Conservation (phyloP, 2,797 vertebrate species). For the Sebastes taczanowskii region DNA sequence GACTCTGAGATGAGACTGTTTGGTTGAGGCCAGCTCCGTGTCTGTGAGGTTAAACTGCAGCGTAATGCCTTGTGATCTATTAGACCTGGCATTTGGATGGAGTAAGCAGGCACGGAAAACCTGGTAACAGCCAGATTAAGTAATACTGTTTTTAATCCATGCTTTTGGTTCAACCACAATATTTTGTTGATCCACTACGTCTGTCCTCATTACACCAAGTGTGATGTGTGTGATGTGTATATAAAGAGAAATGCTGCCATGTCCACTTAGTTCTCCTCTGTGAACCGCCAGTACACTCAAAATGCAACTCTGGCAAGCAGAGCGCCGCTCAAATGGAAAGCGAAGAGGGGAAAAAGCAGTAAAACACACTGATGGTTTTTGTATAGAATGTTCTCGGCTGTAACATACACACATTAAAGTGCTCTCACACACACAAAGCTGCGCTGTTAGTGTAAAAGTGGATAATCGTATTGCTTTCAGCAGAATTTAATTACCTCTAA, state of each 20-base stretch:
- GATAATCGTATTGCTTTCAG: slow-evolving; percentile 53
- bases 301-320: slow-evolving; percentile 42
- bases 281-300: slow-evolving; percentile 35
- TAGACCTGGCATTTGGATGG: slow-evolving; percentile 36
- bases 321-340: slow-evolving; percentile 25
- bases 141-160: slow-evolving; percentile 60
- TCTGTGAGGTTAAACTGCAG: slow-evolving; percentile 21
- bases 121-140: slow-evolving; percentile 61
- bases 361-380: slow-evolving; percentile 30
- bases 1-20: background rate
- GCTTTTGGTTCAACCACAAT: slow-evolving; percentile 51
- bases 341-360: slow-evolving; percentile 43
- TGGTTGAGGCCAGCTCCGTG: background rate
- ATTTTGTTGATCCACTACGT: slow-evolving; percentile 45
- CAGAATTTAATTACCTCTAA: slow-evolving; percentile 49
- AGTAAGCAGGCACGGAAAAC: slow-evolving; percentile 35
- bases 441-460: slow-evolving; percentile 41
- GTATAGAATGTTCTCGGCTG: slow-evolving; percentile 37
- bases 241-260: slow-evolving; percentile 55
- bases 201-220: slow-evolving; percentile 50
- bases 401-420: slow-evolving; percentile 43
- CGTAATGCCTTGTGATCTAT: slow-evolving; percentile 34
- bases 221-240: slow-evolving; percentile 57
- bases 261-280: slow-evolving; percentile 41
- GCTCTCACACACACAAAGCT: slow-evolving; percentile 28